Evolutionary conservation across 1,140 invertebrate genomes (phyloP).

Genomic region (Listronotus bonariensis): DNA sequence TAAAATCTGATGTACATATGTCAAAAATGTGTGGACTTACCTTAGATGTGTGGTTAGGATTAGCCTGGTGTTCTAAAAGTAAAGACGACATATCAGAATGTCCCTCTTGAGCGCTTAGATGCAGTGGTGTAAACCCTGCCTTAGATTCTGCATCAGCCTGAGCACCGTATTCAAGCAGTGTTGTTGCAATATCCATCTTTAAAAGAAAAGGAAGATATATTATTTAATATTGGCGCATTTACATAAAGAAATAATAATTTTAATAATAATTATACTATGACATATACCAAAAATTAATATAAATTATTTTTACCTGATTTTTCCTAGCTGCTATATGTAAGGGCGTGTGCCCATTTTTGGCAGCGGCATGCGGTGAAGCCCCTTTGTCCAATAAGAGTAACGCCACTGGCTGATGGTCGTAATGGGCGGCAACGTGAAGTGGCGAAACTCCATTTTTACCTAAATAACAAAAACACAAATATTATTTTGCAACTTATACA

Average conservation of each 20-base stretch:
- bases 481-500: too few species aligned
- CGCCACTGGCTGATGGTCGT: slow-evolving; percentile 94
- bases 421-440: slow-evolving; percentile 96
- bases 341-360: slow-evolving; percentile 98
- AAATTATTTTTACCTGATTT: slow-evolving; percentile 81
- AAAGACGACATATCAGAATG: slow-evolving; percentile 87
- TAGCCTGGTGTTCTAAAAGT: slow-evolving; percentile 78
- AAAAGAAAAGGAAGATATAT: slow-evolving; percentile 5
- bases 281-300: too few species aligned
- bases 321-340: slow-evolving; percentile 98
- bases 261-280: not conserved
- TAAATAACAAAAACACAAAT: not conserved
- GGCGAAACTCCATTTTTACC: slow-evolving; percentile 95
- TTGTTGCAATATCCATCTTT: slow-evolving; percentile 87
- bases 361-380: slow-evolving; percentile 92
- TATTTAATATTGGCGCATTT: not conserved
- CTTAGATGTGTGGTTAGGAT: slow-evolving; percentile 80
- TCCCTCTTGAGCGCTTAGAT: slow-evolving; percentile 93
- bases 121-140: slow-evolving; percentile 84
- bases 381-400: slow-evolving; percentile 89
- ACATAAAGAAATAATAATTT: not conserved
- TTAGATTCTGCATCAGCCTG: slow-evolving; percentile 86
- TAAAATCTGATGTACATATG: too few species aligned
- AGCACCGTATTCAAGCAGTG: slow-evolving; percentile 90
- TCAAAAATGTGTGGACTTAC: slow-evolving; percentile 46